phyloP scores from a whole-genome alignment of 2,113 vertebrate genomes.

The Miniopterus natalensis region DNA sequence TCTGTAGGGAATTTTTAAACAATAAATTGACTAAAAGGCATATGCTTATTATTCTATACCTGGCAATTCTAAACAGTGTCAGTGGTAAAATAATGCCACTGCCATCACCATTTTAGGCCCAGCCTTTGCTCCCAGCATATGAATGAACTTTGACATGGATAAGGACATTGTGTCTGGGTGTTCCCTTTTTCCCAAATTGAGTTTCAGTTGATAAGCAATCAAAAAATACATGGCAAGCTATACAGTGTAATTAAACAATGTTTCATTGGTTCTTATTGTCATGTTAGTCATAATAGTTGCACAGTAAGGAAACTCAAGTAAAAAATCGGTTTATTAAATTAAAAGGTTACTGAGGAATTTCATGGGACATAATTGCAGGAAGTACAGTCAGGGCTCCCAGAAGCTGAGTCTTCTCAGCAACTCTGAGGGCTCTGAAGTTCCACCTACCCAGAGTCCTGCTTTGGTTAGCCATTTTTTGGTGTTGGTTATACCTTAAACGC shows the following conservation, averaged over 20 bases:
- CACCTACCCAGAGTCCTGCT: not conserved
- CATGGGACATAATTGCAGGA: not conserved
- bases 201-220: slow-evolving; percentile 2
- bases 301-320: not conserved
- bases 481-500: not conserved
- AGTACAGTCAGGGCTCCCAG: not conserved
- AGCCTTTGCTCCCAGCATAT: not conserved
- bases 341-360: not conserved
- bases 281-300: not conserved
- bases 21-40: not conserved
- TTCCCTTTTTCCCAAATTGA: not conserved
- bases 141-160: not conserved
- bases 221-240: not conserved
- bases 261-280: not conserved
- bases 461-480: not conserved
- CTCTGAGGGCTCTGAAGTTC: not conserved
- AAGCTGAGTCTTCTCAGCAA: slow-evolving; percentile 3
- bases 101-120: not conserved
- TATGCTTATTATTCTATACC: not conserved
- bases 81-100: not conserved
- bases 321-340: slow-evolving; percentile 8
- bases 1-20: slow-evolving; percentile 1
- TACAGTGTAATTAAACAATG: slow-evolving; percentile 7
- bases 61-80: not conserved
- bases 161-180: not conserved